Evolutionary conservation across 2,113 vertebrate genomes (phyloP).

Genomic region (Pseudorasbora parva): DNA sequence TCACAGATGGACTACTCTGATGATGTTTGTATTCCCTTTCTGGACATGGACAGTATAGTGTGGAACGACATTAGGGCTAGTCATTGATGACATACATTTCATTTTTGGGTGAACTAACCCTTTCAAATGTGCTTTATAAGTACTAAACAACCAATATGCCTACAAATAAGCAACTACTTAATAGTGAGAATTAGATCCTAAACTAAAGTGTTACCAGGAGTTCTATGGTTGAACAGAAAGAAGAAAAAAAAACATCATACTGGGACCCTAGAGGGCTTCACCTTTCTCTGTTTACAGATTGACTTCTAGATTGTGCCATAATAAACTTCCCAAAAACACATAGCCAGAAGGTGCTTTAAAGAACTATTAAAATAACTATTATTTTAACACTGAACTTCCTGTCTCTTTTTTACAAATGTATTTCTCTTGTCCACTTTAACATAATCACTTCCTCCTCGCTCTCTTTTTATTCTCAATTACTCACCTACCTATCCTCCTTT

Average conservation of each 20-base stretch:
- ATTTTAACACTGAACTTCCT: background rate
- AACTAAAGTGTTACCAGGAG: too few relatives aligned
- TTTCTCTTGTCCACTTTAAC: constrained; percentile 14
- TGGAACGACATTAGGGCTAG: too few relatives aligned
- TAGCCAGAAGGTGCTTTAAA: background rate
- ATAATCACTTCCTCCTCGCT: constrained; percentile 7
- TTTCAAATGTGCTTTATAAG: too few relatives aligned
- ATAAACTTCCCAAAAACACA: background rate
- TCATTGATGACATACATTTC: too few relatives aligned
- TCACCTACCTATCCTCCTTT: constrained; percentile 28
- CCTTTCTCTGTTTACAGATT: background rate
- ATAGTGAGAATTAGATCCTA: too few relatives aligned
- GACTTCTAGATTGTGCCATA: background rate
- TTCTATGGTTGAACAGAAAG: background rate
- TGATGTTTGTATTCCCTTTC: too few relatives aligned
- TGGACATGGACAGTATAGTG: too few relatives aligned
- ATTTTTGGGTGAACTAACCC: too few relatives aligned
- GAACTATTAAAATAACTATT: background rate
- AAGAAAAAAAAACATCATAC: background rate
- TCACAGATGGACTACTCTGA: too few relatives aligned
- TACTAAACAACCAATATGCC: too few relatives aligned
- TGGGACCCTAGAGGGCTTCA: background rate
- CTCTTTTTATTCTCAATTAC: constrained; percentile 19
- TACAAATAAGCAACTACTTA: too few relatives aligned
- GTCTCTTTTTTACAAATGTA: background rate